Evolutionary conservation across 1,140 invertebrate species (phyloP).

Genomic region (Proales similis): DNA sequence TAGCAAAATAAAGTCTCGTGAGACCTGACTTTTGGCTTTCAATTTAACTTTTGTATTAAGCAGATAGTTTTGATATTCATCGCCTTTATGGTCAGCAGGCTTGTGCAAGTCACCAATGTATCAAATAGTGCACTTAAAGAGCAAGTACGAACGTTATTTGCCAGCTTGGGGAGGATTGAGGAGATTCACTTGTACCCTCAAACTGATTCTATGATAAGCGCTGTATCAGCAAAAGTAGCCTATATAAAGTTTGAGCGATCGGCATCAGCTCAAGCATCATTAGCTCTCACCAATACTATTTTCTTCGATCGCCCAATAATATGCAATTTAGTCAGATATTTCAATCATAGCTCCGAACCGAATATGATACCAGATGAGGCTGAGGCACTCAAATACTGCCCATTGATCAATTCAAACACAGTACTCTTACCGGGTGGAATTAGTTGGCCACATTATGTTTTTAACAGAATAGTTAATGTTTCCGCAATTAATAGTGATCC

Average conservation of each 20-base stretch:
- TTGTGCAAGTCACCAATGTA: constrained; percentile 37
- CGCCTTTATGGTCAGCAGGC: constrained; percentile 16
- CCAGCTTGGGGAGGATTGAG: constrained; percentile 30
- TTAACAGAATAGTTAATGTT: constrained; percentile 12
- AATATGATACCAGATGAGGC: constrained; percentile 35
- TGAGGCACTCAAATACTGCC: constrained; percentile 27
- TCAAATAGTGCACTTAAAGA: constrained; percentile 13
- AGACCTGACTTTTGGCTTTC: too few species aligned
- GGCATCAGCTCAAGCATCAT: constrained; percentile 21
- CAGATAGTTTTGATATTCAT: too few species aligned
- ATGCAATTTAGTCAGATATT: background rate
- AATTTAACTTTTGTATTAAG: too few species aligned
- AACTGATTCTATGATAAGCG: background rate
- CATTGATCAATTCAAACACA: constrained; percentile 21
- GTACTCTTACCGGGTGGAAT: constrained; percentile 9
- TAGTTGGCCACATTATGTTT: constrained; percentile 26
- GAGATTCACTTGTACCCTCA: constrained; percentile 33
- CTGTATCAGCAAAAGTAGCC: constrained; percentile 20
- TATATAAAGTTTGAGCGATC: constrained; percentile 35
- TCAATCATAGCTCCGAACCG: background rate
- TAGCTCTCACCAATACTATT: constrained; percentile 31
- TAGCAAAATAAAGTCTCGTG: too few species aligned
- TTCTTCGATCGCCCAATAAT: constrained; percentile 32
- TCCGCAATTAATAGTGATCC: constrained; percentile 2
- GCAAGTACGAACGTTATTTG: constrained; percentile 33